A percentile compares a stretch with the other conserved stretches of the same genome.
phyloP scores from a whole-genome alignment of 2,113 vertebrate species.

The Lamprotornis superbus region DNA sequence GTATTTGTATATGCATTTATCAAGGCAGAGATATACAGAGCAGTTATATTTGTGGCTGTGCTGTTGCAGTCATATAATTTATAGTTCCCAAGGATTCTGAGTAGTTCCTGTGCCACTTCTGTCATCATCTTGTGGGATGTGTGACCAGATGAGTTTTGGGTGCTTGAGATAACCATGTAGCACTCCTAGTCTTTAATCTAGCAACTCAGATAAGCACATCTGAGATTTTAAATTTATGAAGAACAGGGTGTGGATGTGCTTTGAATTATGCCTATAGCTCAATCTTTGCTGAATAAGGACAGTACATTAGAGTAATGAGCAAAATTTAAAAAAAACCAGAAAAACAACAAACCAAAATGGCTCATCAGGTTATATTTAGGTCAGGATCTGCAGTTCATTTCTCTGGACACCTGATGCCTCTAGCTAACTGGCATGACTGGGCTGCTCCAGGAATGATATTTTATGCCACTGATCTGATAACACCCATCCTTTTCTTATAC shows the following conservation, averaged over 20 bases:
- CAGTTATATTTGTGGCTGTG: neutral
- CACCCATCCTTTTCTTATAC: neutral
- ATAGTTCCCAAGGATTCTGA: neutral
- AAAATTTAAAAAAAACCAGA: neutral
- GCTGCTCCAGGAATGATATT: neutral
- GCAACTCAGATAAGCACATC: neutral
- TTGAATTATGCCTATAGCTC: neutral
- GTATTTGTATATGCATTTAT: neutral
- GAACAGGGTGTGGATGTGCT: neutral
- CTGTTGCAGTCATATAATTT: neutral
- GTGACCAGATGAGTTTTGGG: neutral
- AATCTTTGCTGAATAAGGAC: neutral
- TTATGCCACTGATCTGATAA: slow-evolving; percentile 15
- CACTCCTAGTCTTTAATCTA: neutral
- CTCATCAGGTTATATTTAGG: neutral
- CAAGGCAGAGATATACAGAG: neutral
- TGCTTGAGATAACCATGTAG: neutral
- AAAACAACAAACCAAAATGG: too few relatives aligned
- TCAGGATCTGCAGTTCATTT: neutral
- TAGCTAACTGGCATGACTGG: neutral
- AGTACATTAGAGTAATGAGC: neutral
- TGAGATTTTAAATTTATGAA: neutral
- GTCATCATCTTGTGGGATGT: neutral
- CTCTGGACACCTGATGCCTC: neutral
- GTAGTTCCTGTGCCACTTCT: neutral